Percentiles rank a stretch among this genome's conserved stretches.
Conservation (phyloP, 2,797 vertebrate genomes). For the Chaenodraco wilsoni region DNA sequence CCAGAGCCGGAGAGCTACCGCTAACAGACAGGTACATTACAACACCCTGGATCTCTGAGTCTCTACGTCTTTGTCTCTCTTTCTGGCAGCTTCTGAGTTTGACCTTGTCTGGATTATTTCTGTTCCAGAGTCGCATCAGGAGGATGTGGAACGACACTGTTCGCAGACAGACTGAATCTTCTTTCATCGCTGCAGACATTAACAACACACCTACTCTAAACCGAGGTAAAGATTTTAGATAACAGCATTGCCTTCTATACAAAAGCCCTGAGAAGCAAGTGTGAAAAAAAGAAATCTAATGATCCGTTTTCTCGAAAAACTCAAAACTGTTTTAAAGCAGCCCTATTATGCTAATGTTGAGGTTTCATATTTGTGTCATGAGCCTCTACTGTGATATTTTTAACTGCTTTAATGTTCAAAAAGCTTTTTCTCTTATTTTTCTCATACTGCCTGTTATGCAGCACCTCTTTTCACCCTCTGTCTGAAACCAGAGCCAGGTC, state of each 20-base stretch:
- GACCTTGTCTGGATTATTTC: slow-evolving; percentile 42
- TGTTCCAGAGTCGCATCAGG: slow-evolving; percentile 90
- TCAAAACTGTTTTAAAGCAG: too few relatives aligned
- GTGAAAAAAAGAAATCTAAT: too few relatives aligned
- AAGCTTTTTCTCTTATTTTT: too few relatives aligned
- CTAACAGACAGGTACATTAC: slow-evolving; percentile 79
- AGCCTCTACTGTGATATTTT: too few relatives aligned
- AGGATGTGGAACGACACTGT: slow-evolving; percentile 97
- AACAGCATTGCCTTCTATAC: neutral
- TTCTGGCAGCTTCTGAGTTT: slow-evolving; percentile 23
- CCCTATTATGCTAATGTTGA: too few relatives aligned
- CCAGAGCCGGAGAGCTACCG: slow-evolving; percentile 83
- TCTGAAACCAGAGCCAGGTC: too few relatives aligned
- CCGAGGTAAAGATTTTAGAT: slow-evolving; percentile 82
- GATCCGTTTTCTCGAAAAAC: too few relatives aligned
- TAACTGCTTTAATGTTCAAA: too few relatives aligned
- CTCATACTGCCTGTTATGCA: too few relatives aligned
- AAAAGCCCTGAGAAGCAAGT: too few relatives aligned
- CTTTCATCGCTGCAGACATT: slow-evolving; percentile 92
- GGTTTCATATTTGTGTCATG: too few relatives aligned
- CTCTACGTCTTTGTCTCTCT: slow-evolving; percentile 19
- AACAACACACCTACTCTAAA: slow-evolving; percentile 94
- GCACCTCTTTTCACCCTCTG: too few relatives aligned
- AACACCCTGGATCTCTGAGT: neutral
- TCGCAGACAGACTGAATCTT: slow-evolving; percentile 92